Conservation (phyloP, 2,888 invertebrate species). For the Habrosyne pyritoides region DNA sequence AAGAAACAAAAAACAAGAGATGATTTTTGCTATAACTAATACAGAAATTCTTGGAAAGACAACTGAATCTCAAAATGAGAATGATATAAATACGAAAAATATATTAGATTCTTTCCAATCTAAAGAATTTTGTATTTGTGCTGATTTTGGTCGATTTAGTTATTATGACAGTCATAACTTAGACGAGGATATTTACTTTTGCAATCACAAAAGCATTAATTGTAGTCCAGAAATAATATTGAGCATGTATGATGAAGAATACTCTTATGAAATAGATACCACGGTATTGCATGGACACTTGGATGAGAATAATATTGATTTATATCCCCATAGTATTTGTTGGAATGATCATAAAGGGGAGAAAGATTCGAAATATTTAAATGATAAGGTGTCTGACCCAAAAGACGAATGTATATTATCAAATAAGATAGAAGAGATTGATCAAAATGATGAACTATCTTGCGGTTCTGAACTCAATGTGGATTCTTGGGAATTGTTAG, state of each 20-base stretch:
- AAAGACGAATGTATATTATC: too few species aligned
- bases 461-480: not conserved
- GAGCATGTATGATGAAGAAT: slow-evolving; percentile 54
- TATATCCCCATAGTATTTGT: slow-evolving; percentile 25
- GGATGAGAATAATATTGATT: slow-evolving; percentile 20
- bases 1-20: slow-evolving; percentile 10
- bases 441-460: too few species aligned
- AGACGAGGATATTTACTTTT: slow-evolving; percentile 69
- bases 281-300: not conserved
- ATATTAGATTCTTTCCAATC: slow-evolving; percentile 16
- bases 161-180: slow-evolving; percentile 43
- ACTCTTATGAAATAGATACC: slow-evolving; percentile 6
- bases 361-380: not conserved
- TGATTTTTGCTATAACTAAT: too few species aligned
- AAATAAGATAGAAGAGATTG: too few species aligned
- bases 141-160: slow-evolving; percentile 62
- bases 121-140: slow-evolving; percentile 59
- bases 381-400: not conserved
- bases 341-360: slow-evolving; percentile 23
- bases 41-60: not conserved
- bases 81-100: slow-evolving; percentile 19
- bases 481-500: not conserved
- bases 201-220: slow-evolving; percentile 34
- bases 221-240: slow-evolving; percentile 47
- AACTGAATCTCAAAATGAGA: slow-evolving; percentile 5